Conservation (phyloP, 2,113 vertebrate species). For the Agapornis roseicollis region DNA sequence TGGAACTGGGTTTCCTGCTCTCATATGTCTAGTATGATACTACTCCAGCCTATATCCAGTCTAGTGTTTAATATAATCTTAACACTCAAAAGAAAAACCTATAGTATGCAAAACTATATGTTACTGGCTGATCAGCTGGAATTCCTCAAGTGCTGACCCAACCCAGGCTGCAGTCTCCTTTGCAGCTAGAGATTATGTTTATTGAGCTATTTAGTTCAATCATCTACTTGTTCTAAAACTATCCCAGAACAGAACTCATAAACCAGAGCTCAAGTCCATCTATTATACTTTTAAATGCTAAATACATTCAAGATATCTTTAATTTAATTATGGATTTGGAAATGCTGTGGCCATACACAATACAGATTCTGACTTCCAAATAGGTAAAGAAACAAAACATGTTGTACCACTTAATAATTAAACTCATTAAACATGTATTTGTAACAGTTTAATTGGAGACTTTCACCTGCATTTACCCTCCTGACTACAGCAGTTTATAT, state of each 20-base stretch:
- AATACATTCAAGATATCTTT: neutral
- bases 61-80: too few species aligned
- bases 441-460: neutral
- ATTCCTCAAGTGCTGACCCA: neutral
- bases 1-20: neutral
- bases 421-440: neutral
- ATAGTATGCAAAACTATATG: neutral
- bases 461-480: neutral
- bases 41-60: neutral
- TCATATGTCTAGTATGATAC: rapidly evolving
- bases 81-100: neutral
- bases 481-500: neutral
- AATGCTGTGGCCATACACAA: neutral
- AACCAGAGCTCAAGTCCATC: neutral
- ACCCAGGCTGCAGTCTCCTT: neutral
- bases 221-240: neutral
- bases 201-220: neutral
- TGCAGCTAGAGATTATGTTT: neutral
- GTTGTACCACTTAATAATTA: neutral
- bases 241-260: neutral
- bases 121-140: neutral
- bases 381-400: neutral
- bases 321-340: neutral
- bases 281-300: neutral
- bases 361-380: neutral